Percentiles rank a stretch among this genome's conserved stretches.
Conservation (phyloP, 2,888 invertebrate species). For the Synanthedon myopaeformis region DNA sequence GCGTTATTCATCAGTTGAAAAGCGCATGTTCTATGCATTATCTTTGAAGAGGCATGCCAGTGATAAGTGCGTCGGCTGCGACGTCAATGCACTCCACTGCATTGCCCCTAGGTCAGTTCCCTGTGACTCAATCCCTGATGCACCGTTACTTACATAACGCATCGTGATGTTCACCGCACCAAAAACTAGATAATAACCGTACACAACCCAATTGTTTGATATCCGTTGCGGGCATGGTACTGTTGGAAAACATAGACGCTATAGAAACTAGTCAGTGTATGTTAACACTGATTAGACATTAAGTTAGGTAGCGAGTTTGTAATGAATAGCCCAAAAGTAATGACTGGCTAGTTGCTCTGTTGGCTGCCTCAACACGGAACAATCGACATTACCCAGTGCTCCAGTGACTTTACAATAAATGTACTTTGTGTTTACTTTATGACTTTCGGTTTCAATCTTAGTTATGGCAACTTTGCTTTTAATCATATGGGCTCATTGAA, state of each 20-base stretch:
- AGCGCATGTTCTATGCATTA: constrained; percentile 57
- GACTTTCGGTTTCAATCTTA: constrained; percentile 54
- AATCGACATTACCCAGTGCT: constrained; percentile 54
- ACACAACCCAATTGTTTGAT: background rate
- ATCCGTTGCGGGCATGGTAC: background rate
- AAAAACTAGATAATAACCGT: background rate
- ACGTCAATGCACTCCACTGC: constrained; percentile 66
- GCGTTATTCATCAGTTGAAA: constrained; percentile 56
- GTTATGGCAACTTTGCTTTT: constrained; percentile 21
- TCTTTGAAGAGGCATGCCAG: constrained; percentile 61
- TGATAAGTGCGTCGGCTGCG: constrained; percentile 56
- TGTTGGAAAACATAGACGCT: background rate
- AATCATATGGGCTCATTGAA: constrained; percentile 10
- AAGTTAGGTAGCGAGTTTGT: constrained; percentile 2
- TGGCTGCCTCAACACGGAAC: constrained; percentile 36
- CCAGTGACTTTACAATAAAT: constrained; percentile 57
- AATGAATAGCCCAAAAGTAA: constrained; percentile 24
- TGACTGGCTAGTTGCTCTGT: constrained; percentile 18
- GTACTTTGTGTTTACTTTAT: constrained; percentile 37
- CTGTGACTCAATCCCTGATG: constrained; percentile 60
- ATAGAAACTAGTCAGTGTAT: background rate
- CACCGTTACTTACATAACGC: constrained; percentile 60
- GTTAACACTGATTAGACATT: constrained; percentile 3
- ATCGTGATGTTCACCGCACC: constrained; percentile 35
- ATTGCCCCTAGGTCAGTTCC: constrained; percentile 68